Evolutionary conservation across 2,797 vertebrate genomes (phyloP).

Genomic region (Coregonus ussuriensis): DNA sequence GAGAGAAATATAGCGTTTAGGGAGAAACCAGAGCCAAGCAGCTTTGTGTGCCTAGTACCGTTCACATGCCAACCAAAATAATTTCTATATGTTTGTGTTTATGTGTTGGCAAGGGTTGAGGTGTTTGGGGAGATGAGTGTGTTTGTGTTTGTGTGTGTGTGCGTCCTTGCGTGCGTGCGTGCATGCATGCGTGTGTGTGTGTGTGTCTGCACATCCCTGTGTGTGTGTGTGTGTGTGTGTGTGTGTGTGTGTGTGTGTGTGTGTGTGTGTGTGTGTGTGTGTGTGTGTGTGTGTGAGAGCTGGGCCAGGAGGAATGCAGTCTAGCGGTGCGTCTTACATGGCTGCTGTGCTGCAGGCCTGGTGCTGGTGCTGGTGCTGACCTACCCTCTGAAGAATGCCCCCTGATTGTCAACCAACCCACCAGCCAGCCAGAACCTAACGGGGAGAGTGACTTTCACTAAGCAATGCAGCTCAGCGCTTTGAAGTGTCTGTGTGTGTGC

Average conservation of each 20-base stretch:
- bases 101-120: constrained; percentile 11
- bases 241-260: not conserved
- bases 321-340: constrained; percentile 57
- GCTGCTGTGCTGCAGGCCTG: constrained; percentile 31
- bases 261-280: constrained; percentile 20
- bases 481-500: constrained; percentile 22
- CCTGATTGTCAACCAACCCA: constrained; percentile 31
- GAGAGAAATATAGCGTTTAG: constrained; percentile 12
- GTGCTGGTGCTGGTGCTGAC: constrained; percentile 40
- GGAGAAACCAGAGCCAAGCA: constrained; percentile 45
- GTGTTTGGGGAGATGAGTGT: constrained; percentile 26
- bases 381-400: constrained; percentile 53
- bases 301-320: constrained; percentile 26
- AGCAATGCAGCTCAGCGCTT: constrained; percentile 9
- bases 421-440: constrained; percentile 46
- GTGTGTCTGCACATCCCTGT: no score
- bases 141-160: constrained; percentile 12
- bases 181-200: constrained; percentile 2
- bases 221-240: no score
- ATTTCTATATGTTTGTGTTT: constrained; percentile 34
- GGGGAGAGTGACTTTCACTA: not conserved
- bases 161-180: not conserved
- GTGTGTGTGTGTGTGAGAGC: not conserved
- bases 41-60: constrained; percentile 45
- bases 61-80: constrained; percentile 47